Evolutionary conservation across 1,140 invertebrate genomes (phyloP), one percentile per base, ranked within the genome.

Genomic region (Heliothis virescens): DNA sequence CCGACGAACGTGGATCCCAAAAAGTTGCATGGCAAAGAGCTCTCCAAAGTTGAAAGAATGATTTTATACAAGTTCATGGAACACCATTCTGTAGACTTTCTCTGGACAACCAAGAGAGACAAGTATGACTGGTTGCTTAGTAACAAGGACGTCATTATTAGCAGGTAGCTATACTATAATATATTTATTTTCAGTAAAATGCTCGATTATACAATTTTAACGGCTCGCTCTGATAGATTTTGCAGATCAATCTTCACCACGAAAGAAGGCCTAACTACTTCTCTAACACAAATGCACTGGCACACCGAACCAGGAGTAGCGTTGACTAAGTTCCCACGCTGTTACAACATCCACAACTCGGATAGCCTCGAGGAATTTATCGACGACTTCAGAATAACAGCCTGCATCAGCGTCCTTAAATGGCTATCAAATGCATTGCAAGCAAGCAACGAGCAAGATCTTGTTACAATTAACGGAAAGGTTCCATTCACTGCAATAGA

Each of bases 351-450:
- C 48, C 97, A 97, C 88, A 97, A 97, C 92, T 96, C 97, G 11
- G 98, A 99, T 85, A 98, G 99, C 87, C 96, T 98, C 88, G 96
- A 96, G 81, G 97, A 98, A 79, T 99, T 99, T 87, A 96, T 98
- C 60, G 98, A 99, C 81, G 98, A 99, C 91, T 99, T 98, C 87
- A 97, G 98, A 86, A 95, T 98, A 53, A 98, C 98, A 2, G 97
- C 98, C 7, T 99, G 98, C 87, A 96, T 98, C 74, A 97, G 97
- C 83, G 93, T 98, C 15, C 92, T 99, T 10, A 97, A 98, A 90
- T 97, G 96, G 96, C 92, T 98, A 47, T 95, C 96, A 0, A 94
- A 95, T 50, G 96, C 95, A 71, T 95, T 96, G 41, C 95, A 96
- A 79, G 94, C 87, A 1, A 94, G 95, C 50, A 96, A 96, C 41